Conservation (phyloP, 2,113 vertebrate species). For the Pluvialis apricaria region DNA sequence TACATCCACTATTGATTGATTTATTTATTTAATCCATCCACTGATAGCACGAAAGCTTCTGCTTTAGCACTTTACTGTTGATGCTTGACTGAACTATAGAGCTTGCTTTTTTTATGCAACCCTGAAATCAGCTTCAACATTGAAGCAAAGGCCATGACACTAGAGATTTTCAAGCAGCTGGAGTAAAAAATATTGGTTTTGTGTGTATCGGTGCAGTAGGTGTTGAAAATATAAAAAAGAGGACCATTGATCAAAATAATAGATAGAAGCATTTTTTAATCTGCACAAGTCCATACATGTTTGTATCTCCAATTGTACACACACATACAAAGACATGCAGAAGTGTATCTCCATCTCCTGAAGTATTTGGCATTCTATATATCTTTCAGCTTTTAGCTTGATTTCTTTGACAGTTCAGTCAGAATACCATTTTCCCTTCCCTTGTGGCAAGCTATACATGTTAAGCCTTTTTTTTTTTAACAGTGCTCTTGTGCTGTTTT, state of each 20-base stretch:
- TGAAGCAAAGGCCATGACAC: constrained; percentile 46
- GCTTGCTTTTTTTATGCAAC: constrained; percentile 38
- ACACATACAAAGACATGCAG: neutral
- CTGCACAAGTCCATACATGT: constrained; percentile 19
- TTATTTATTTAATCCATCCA: constrained; percentile 49
- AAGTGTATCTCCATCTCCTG: neutral
- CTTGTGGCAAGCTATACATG: neutral
- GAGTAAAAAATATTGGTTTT: constrained; percentile 59
- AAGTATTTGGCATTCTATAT: neutral
- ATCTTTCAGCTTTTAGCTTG: neutral
- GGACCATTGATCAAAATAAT: constrained; percentile 50
- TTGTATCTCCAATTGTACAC: neutral
- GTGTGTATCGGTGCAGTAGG: constrained; percentile 54
- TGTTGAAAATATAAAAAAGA: constrained; percentile 43
- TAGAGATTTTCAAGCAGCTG: constrained; percentile 47
- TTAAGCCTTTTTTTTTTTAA: neutral
- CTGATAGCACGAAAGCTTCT: constrained; percentile 33
- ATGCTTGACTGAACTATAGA: constrained; percentile 42
- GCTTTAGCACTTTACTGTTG: constrained; percentile 50
- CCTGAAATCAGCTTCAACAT: constrained; percentile 44
- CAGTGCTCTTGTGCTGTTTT: neutral
- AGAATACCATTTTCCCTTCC: constrained; percentile 22
- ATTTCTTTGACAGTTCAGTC: constrained; percentile 11
- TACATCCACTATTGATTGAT: constrained; percentile 49
- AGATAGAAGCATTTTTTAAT: constrained; percentile 55